A percentile compares a stretch with the other conserved stretches of the same genome.
Evolutionary conservation across 2,888 invertebrate genomes (phyloP).

Genomic region (Pheosia tremula): DNA sequence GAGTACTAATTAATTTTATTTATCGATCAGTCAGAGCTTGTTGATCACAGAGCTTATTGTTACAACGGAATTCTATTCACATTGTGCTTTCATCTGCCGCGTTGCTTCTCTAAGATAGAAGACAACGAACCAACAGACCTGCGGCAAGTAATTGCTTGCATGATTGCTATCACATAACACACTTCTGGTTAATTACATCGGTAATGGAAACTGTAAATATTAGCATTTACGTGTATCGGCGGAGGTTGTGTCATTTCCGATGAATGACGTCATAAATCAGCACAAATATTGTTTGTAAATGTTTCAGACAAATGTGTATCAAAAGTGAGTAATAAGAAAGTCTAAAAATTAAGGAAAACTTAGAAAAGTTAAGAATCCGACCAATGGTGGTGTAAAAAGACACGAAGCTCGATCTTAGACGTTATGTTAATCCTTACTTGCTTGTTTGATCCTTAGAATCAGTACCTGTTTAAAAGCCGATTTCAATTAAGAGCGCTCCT

Average conservation of each 20-base stretch:
- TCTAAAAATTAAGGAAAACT: too few relatives aligned
- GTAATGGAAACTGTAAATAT: background rate
- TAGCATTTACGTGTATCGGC: slow-evolving; percentile 3
- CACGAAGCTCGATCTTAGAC: too few relatives aligned
- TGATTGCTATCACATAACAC: background rate
- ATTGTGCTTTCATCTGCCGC: background rate
- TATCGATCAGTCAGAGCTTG: background rate
- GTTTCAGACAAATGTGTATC: too few relatives aligned
- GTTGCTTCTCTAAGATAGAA: background rate
- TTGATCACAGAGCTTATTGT: background rate
- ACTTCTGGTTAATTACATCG: slow-evolving; percentile 2
- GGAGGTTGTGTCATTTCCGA: slow-evolving; percentile 16
- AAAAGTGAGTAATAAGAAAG: too few relatives aligned
- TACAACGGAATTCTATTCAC: background rate
- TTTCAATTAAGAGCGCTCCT: too few relatives aligned
- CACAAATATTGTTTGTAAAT: background rate
- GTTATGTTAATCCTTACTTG: too few relatives aligned
- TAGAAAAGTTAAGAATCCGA: too few relatives aligned
- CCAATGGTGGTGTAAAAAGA: too few relatives aligned
- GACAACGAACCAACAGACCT: background rate
- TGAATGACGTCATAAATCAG: slow-evolving; percentile 14
- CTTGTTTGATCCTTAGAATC: too few relatives aligned
- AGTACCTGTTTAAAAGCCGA: too few relatives aligned
- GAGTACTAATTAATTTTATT: background rate
- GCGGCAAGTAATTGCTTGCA: background rate